Percentiles rank a stretch among this genome's conserved stretches.
Evolutionary conservation across 2,797 vertebrate species (phyloP).

Genomic region (Myripristis murdjan): DNA sequence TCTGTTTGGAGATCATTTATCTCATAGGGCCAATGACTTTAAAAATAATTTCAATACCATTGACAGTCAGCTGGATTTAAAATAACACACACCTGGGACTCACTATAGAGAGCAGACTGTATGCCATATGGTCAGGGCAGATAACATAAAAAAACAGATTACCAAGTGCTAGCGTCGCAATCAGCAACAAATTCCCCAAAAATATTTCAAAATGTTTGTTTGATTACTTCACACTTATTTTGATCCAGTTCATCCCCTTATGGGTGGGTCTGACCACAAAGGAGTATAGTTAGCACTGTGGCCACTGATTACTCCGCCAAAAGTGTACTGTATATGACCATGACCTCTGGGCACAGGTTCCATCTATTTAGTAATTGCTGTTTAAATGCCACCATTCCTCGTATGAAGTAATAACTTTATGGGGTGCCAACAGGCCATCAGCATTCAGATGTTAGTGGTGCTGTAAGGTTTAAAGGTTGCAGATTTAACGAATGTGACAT

Average conservation of each 20-base stretch:
- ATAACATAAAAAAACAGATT: neutral
- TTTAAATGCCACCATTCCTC: conserved; percentile 78
- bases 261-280: conserved; percentile 10
- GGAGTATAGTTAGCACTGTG: conserved; percentile 37
- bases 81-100: neutral
- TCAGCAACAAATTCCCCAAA: neutral
- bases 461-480: conserved; percentile 71
- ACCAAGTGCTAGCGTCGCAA: neutral
- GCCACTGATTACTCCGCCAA: conserved; percentile 48
- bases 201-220: neutral
- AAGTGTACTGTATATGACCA: conserved; percentile 43
- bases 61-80: neutral
- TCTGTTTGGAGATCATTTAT: conserved; percentile 30
- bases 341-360: conserved; percentile 37
- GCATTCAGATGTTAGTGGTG: conserved; percentile 60
- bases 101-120: neutral
- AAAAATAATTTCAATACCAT: conserved; percentile 16
- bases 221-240: neutral
- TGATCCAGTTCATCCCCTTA: neutral
- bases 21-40: conserved; percentile 12
- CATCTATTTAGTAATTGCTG: conserved; percentile 66
- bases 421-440: conserved; percentile 62
- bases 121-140: neutral
- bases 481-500: conserved; percentile 76
- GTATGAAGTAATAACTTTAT: conserved; percentile 73